phyloP scores from a whole-genome alignment of 2,113 vertebrate species.

The Neomonachus schauinslandi region DNA sequence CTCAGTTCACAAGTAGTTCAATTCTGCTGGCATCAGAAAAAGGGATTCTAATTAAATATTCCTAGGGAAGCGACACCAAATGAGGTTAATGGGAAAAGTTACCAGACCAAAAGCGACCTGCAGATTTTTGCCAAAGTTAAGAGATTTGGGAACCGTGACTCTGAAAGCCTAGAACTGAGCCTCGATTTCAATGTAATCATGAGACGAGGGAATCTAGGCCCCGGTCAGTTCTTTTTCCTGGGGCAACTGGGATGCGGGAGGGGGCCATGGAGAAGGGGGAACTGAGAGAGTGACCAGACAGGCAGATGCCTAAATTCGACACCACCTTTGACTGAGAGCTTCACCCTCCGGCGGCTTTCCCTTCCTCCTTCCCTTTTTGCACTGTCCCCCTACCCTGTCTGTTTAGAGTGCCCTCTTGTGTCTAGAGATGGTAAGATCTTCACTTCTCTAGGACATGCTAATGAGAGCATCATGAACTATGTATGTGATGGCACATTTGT shows the following conservation, averaged over 20 bases:
- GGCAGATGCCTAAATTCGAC: neutral
- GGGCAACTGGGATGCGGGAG: neutral
- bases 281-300: neutral
- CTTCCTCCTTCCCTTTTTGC: neutral
- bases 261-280: too few species aligned
- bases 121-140: constrained; percentile 3
- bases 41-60: neutral
- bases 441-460: neutral
- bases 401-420: constrained; percentile 51
- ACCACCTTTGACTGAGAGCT: neutral
- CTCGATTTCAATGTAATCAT: neutral
- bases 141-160: neutral
- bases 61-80: neutral
- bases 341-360: neutral
- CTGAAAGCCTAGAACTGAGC: neutral
- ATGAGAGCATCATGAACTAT: neutral
- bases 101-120: neutral
- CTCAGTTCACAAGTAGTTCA: neutral
- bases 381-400: neutral
- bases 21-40: neutral
- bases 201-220: neutral
- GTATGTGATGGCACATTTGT: neutral
- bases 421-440: neutral
- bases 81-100: neutral
- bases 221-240: neutral